A percentile compares a stretch with the other conserved stretches of the same genome.
These are phyloP conservation scores for Eptesicus fuscus DNA, from an alignment of 2,113 vertebrate genomes.

Conservation along the genomic window DNA sequence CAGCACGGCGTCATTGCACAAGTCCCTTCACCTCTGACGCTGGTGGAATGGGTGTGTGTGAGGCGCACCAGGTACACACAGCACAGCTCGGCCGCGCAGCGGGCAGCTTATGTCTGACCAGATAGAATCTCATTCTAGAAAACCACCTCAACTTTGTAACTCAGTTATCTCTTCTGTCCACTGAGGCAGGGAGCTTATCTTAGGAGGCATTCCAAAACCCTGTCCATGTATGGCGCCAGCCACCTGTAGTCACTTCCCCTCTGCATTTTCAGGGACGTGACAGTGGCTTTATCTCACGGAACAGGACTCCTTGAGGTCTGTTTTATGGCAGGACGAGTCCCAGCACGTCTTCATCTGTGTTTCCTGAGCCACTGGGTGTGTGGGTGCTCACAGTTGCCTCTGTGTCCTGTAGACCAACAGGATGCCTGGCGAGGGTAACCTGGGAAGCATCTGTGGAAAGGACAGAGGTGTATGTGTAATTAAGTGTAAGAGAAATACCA, in stretches of 20 bases:
- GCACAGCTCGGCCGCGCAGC: too few species aligned
- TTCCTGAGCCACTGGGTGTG: neutral
- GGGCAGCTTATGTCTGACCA: neutral
- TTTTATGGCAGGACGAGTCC: neutral
- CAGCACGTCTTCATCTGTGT: neutral
- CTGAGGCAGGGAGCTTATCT: neutral
- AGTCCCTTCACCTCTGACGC: neutral
- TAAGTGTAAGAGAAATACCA: neutral
- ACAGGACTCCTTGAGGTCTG: neutral
- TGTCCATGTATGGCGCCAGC: neutral
- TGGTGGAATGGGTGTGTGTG: neutral
- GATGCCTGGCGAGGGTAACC: neutral
- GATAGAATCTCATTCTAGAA: neutral
- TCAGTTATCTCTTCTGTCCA: neutral
- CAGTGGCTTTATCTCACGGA: neutral
- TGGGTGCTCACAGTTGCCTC: neutral
- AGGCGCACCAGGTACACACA: neutral
- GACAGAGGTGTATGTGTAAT: neutral
- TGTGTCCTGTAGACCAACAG: neutral
- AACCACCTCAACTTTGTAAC: neutral
- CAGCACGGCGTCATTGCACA: fast-evolving
- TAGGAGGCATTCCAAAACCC: neutral
- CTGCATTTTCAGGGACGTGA: neutral
- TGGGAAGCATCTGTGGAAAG: neutral
- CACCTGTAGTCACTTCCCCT: neutral